These are phyloP conservation scores for Amphimallon solstitiale DNA, from an alignment of 2,888 invertebrate genomes.

Conservation along the genomic window DNA sequence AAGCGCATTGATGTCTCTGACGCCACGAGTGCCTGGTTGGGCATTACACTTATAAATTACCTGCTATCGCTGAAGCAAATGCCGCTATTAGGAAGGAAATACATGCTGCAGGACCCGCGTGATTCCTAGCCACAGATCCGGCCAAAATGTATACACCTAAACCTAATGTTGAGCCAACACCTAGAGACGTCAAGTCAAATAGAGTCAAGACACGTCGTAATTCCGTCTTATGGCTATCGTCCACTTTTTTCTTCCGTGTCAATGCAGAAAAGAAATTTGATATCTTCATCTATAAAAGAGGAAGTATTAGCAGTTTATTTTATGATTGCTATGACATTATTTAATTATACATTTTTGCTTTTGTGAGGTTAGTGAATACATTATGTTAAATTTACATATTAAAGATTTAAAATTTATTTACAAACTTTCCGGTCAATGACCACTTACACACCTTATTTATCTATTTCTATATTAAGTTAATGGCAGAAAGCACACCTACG, in stretches of 20 bases:
- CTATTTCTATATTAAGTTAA: too few relatives aligned
- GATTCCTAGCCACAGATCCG: constrained; percentile 85
- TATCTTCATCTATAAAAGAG: constrained; percentile 34
- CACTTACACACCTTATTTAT: too few relatives aligned
- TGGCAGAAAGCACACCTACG: too few relatives aligned
- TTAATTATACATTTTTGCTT: background rate
- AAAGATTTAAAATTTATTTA: too few relatives aligned
- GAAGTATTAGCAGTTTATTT: background rate
- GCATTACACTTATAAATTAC: too few relatives aligned
- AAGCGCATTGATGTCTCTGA: too few relatives aligned
- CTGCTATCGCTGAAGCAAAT: constrained; percentile 91
- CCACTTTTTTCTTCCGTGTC: constrained; percentile 63
- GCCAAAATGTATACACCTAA: constrained; percentile 95
- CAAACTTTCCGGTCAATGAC: too few relatives aligned
- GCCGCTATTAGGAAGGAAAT: constrained; percentile 93
- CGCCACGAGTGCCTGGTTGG: too few relatives aligned
- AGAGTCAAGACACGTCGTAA: constrained; percentile 79
- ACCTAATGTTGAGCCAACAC: constrained; percentile 89
- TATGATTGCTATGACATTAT: background rate
- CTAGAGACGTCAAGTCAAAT: constrained; percentile 87
- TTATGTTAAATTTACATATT: too few relatives aligned
- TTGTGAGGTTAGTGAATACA: background rate
- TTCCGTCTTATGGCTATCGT: constrained; percentile 58
- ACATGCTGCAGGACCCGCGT: constrained; percentile 92
- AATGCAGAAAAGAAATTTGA: constrained; percentile 52